A percentile compares a stretch with the other conserved stretches of the same genome.
Conservation (phyloP, 2,113 vertebrate species). For the Nothocercus julius region DNA sequence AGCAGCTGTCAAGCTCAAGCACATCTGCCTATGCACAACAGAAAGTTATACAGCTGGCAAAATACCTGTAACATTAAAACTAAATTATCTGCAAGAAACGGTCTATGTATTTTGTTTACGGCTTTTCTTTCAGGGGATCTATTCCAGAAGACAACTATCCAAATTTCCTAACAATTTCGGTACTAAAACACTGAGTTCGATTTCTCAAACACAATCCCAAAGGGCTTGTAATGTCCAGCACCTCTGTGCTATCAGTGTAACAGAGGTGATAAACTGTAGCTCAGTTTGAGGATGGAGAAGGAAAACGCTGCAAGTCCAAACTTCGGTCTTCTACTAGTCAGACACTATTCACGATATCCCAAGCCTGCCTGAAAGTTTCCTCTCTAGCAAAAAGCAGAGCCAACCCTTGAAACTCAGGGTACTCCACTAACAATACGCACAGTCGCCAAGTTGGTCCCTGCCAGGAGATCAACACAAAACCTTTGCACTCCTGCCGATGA, state of each 20-base stretch:
- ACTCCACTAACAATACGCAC: not conserved
- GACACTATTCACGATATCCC: not conserved
- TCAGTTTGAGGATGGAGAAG: not conserved
- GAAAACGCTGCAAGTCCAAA: not conserved
- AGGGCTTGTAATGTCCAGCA: not conserved
- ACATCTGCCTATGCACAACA: not conserved
- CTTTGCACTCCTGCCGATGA: conserved; percentile 32
- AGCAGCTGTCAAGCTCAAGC: not conserved
- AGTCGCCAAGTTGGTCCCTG: not conserved
- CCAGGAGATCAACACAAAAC: not conserved
- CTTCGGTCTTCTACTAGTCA: not conserved
- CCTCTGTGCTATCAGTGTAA: not conserved
- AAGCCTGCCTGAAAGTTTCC: not conserved
- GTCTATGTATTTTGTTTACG: not conserved
- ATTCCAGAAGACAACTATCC: not conserved
- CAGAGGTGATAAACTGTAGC: not conserved
- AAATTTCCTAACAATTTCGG: not conserved
- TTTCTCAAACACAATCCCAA: not conserved
- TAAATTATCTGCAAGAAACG: not conserved
- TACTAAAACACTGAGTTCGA: not conserved
- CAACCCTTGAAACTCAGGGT: not conserved
- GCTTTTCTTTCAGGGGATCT: not conserved
- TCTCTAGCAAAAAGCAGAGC: not conserved
- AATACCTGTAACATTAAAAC: not conserved
- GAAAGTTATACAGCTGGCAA: not conserved